phyloP scores from a whole-genome alignment of 1,140 invertebrate species.

The Nomia melanderi region DNA sequence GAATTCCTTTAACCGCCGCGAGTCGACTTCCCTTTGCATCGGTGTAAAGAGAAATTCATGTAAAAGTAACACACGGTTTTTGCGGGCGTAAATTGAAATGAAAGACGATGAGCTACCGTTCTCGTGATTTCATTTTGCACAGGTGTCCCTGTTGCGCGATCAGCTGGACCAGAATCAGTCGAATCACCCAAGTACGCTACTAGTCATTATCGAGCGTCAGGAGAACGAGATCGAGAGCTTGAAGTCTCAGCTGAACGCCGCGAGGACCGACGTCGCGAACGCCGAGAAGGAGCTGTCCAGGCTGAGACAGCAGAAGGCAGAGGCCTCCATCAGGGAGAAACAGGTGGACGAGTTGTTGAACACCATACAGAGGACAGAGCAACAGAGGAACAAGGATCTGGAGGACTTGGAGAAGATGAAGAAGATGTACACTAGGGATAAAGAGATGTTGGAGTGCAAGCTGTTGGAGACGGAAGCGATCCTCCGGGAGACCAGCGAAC shows the following conservation, averaged over 20 bases:
- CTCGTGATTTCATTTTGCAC: too few relatives aligned
- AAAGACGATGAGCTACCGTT: too few relatives aligned
- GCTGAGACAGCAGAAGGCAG: slow-evolving; percentile 85
- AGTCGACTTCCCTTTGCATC: too few relatives aligned
- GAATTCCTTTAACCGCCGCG: too few relatives aligned
- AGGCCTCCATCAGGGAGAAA: slow-evolving; percentile 84
- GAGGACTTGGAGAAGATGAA: slow-evolving; percentile 85
- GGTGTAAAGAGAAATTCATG: too few relatives aligned
- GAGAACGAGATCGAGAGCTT: slow-evolving; percentile 86
- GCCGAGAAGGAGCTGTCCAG: slow-evolving; percentile 87
- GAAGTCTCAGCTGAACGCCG: slow-evolving; percentile 80
- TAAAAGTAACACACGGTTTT: too few relatives aligned
- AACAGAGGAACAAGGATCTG: slow-evolving; percentile 86
- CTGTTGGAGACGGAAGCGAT: slow-evolving; percentile 84
- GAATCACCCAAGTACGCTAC: slow-evolving; percentile 71
- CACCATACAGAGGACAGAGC: slow-evolving; percentile 86
- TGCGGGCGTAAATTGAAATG: too few relatives aligned
- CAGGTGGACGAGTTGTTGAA: slow-evolving; percentile 87
- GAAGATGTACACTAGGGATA: slow-evolving; percentile 84
- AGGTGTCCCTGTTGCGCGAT: slow-evolving; percentile 80
- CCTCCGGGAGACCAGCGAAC: slow-evolving; percentile 83
- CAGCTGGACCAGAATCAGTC: slow-evolving; percentile 79
- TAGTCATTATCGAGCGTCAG: slow-evolving; percentile 84
- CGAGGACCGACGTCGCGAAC: slow-evolving; percentile 74
- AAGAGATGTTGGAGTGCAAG: slow-evolving; percentile 85